Evolutionary conservation across 30 jellyfish, hydroid and myxozoan genomes (phyloP).

Genomic region (Morbakka virulenta): DNA sequence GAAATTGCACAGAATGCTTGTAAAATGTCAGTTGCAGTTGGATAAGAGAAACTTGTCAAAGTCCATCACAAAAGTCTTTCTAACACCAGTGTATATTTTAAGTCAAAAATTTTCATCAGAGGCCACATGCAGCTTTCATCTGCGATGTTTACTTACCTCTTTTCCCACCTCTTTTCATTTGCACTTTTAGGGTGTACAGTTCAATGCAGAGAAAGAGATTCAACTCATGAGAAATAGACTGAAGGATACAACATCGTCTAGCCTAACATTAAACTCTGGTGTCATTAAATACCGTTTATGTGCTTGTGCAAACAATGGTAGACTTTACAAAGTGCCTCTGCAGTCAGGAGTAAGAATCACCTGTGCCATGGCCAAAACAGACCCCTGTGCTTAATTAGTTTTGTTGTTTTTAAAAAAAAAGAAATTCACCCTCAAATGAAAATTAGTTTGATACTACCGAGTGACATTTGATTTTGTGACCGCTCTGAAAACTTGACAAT

Average conservation of each 20-base stretch:
- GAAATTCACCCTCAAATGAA: too few relatives aligned
- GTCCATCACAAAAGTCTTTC: too few relatives aligned
- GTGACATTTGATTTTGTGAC: too few relatives aligned
- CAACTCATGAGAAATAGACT: constrained; percentile 29
- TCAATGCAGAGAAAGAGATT: constrained; percentile 14
- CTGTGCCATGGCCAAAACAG: constrained; percentile 53
- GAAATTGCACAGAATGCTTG: too few relatives aligned
- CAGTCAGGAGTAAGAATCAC: constrained; percentile 18
- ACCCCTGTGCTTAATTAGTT: constrained; percentile 51
- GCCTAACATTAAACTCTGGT: constrained; percentile 7
- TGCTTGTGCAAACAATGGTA: constrained; percentile 70
- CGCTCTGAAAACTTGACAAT: too few relatives aligned
- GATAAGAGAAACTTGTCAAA: too few relatives aligned
- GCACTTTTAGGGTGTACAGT: not conserved
- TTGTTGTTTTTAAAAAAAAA: not conserved
- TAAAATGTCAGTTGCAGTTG: too few relatives aligned
- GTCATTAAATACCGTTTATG: constrained; percentile 63
- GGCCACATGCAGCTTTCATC: too few relatives aligned
- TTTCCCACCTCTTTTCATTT: not conserved
- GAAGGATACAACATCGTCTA: constrained; percentile 25
- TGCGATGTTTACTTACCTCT: too few relatives aligned
- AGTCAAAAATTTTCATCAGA: too few relatives aligned
- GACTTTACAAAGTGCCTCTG: constrained; percentile 46
- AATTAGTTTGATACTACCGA: too few relatives aligned
- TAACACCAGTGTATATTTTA: too few relatives aligned